Conservation (phyloP, 2,797 vertebrate species). For the Gephyroberyx darwinii region DNA sequence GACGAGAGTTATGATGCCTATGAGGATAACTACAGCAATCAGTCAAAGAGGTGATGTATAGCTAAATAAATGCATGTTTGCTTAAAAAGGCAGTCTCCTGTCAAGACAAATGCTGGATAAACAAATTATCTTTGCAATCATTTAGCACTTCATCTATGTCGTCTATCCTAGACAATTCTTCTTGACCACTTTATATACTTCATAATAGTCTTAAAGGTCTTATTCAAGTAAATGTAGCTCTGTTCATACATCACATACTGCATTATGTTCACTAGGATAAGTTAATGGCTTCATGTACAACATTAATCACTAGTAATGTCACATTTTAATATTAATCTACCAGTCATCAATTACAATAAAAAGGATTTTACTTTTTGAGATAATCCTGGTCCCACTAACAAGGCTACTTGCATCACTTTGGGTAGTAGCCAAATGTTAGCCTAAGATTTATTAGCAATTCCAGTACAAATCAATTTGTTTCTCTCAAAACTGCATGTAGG, state of each 20-base stretch:
- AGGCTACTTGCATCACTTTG: too few relatives aligned
- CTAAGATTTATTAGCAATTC: neutral
- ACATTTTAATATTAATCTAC: too few relatives aligned
- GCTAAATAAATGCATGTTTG: neutral
- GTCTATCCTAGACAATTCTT: neutral
- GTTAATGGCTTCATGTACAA: too few relatives aligned
- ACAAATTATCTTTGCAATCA: neutral
- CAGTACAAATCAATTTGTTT: neutral
- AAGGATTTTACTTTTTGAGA: too few relatives aligned
- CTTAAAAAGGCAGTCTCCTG: neutral
- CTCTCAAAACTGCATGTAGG: neutral
- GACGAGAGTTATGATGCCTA: slow-evolving; percentile 93
- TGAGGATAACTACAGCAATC: slow-evolving; percentile 90
- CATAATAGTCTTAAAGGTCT: too few relatives aligned
- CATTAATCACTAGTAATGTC: too few relatives aligned
- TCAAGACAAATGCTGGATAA: slow-evolving; percentile 1
- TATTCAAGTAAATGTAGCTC: too few relatives aligned
- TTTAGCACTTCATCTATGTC: neutral
- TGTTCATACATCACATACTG: too few relatives aligned
- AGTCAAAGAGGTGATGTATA: slow-evolving; percentile 89
- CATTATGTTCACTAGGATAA: too few relatives aligned
- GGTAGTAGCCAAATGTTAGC: too few relatives aligned
- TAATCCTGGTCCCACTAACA: too few relatives aligned
- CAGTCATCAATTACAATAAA: too few relatives aligned
- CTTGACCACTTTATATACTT: neutral